Base-by-base conservation (phyloP, 2,113 vertebrate genomes). In the Mesembrinibis cayennensis region DNA sequence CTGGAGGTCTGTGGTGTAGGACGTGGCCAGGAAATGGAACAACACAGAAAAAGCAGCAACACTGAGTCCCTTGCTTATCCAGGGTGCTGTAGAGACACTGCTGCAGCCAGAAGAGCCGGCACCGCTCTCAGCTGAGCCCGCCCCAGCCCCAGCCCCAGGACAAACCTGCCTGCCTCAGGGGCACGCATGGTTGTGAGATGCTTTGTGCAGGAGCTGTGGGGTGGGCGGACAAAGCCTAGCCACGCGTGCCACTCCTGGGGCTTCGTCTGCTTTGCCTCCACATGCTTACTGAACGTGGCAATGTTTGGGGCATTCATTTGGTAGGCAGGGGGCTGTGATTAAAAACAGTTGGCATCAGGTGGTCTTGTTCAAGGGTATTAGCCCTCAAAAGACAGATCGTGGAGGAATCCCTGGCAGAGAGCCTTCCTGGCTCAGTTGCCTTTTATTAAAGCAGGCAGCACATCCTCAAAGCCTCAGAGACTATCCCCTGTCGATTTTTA, bases 231-330 rank as follows among this genome's bases (percentile, higher is more conserved):
- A 66, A 61, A 83, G n/a, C 16, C 40, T 2, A 40, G 23, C 20
- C 27, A 58, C 1, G 1, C 0, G 0, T 44, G 25, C 29, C 8
- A 1, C 62, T 49, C 40, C n/a, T 50, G 14, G 44, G 34, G 7
- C 70, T 82, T 47, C 3, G 0, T 15, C 44, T 90, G 20, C 40
- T 81, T 56, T 71, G 21, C 52, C 20, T 74, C 47, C 56, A 36
- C 3, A 0, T 0, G 3, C 36, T 71, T 36, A 34, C 36, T 13
- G 49, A 76, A 38, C 55, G 12, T 4, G 8, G 59, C 5, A 1
- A 7, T 29, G 50, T 45, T 20, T 47, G 15, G 25, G 38, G n/a
- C 32, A 7, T 55, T 66, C 32, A 16, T 3, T 34, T 52, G 36
- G 27, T 14, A 34, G 47, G 69, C 52, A 78, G n/a, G 44, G 72